Conservation (phyloP, 2,888 invertebrate genomes). For the Stegophylla sp. region DNA sequence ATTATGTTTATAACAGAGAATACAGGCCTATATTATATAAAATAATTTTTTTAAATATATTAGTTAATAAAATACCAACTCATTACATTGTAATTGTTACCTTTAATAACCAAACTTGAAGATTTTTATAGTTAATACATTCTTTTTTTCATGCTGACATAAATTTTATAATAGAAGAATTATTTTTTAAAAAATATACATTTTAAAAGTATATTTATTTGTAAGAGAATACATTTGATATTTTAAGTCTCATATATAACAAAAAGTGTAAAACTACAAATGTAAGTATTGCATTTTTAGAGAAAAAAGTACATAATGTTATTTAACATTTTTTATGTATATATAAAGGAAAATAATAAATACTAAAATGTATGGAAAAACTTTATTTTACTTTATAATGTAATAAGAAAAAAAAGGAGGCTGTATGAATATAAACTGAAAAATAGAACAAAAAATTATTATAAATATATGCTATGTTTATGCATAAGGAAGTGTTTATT, state of each 20-base stretch:
- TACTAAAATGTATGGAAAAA: neutral
- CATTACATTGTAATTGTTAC: conserved; percentile 17
- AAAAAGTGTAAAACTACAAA: neutral
- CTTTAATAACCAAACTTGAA: conserved; percentile 23
- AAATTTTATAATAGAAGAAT: neutral
- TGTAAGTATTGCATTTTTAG: conserved; percentile 1
- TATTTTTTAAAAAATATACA: conserved; percentile 11
- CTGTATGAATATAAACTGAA: conserved; percentile 18
- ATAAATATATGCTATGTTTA: neutral
- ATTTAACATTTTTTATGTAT: conserved; percentile 19
- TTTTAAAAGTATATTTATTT: neutral
- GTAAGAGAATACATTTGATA: conserved; percentile 16
- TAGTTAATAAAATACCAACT: conserved; percentile 11
- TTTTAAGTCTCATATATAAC: neutral
- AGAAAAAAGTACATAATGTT: conserved; percentile 1
- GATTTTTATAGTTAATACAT: conserved; percentile 19
- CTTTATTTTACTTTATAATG: conserved; percentile 40
- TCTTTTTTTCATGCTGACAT: conserved; percentile 17
- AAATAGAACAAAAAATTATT: conserved; percentile 34
- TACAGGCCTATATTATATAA: neutral
- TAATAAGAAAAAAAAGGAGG: conserved; percentile 3
- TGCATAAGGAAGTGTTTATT: too few relatives aligned
- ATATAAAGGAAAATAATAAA: conserved; percentile 15
- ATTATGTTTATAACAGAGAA: too few relatives aligned
- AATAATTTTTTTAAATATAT: conserved; percentile 5